Percentiles rank a stretch among this genome's conserved stretches.
Conservation (phyloP, 2,113 vertebrate genomes). For the Eurypyga helias region DNA sequence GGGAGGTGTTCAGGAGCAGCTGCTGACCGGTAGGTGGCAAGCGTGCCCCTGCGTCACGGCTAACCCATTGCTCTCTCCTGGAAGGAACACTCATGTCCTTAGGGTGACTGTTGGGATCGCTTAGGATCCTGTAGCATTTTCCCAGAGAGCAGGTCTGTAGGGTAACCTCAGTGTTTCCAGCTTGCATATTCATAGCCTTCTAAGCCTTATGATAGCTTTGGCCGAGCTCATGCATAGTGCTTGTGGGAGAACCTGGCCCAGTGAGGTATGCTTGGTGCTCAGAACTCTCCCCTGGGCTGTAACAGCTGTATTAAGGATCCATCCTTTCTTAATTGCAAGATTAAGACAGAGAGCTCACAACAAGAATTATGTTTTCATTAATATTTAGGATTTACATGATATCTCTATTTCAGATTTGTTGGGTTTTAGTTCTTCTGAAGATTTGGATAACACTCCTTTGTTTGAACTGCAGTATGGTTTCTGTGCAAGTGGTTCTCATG, state of each 20-base stretch:
- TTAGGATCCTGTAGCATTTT: not conserved
- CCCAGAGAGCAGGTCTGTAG: not conserved
- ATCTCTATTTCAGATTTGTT: not conserved
- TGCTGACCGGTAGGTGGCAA: conserved; percentile 1
- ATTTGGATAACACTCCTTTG: not conserved
- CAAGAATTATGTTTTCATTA: not conserved
- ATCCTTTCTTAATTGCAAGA: not conserved
- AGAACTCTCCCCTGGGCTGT: not conserved
- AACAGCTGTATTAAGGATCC: not conserved
- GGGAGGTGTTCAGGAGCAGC: not conserved
- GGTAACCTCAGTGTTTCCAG: not conserved
- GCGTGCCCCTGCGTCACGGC: not conserved
- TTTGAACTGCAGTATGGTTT: not conserved
- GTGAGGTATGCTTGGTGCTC: not conserved
- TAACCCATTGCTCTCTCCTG: not conserved
- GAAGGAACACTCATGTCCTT: not conserved
- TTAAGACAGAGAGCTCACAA: not conserved
- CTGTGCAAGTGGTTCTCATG: not conserved
- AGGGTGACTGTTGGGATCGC: not conserved
- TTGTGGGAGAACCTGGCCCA: not conserved
- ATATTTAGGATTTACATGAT: not conserved
- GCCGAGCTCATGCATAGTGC: not conserved
- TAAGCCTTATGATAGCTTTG: not conserved
- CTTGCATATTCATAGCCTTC: not conserved
- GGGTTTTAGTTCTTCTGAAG: not conserved